Base-by-base conservation (phyloP, 2,888 invertebrate genomes). In the Harpalus rufipes region DNA sequence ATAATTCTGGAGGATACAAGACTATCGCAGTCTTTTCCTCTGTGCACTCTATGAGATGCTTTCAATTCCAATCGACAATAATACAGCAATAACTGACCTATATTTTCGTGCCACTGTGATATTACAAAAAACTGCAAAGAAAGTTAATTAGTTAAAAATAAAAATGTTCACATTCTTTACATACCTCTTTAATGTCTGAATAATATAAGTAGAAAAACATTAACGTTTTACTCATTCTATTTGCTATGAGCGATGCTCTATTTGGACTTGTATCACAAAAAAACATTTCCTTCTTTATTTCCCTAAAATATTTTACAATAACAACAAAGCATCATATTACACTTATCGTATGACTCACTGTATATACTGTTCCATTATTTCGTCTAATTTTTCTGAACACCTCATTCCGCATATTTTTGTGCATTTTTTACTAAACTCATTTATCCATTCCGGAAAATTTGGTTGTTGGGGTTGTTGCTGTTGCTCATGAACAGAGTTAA, bases 101-200 rank as follows among this genome's bases (percentile, higher is more conserved):
- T 80, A 39, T 85, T 51, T 59, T 85, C 85, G n/a, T 80, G 44
- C 85, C 85, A 85, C 21, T 68, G 80, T 18, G 85, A 68, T 58
- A 72, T 80, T 58, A 85, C 65, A 59, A 80, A 80, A 44, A 68
- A 63, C 85, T 85, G 32, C 8, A 80, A 68, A 16, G 12, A 51
- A 51, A 51, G 7, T 78, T 58, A 25, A 41, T 0, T 14, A 44
- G n/a, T 68, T 32, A 44, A 0, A 44, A 32, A 32, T 32, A 32
- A 32, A 32, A 32, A 32, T 0, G 32, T 6, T 5, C 6, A 32
- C 14, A 25, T n/a, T n/a, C 8, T 41, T 39, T 41, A 80, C 41
- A 58, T 72, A 85, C 85, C 72, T 85, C 80, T 68, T 80, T 79
- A 14, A 85, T 72, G 39, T 85, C 80, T 21, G 18, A 18, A 39